phyloP scores from a whole-genome alignment of 2,113 vertebrate genomes.

The Anarrhichthys ocellatus region DNA sequence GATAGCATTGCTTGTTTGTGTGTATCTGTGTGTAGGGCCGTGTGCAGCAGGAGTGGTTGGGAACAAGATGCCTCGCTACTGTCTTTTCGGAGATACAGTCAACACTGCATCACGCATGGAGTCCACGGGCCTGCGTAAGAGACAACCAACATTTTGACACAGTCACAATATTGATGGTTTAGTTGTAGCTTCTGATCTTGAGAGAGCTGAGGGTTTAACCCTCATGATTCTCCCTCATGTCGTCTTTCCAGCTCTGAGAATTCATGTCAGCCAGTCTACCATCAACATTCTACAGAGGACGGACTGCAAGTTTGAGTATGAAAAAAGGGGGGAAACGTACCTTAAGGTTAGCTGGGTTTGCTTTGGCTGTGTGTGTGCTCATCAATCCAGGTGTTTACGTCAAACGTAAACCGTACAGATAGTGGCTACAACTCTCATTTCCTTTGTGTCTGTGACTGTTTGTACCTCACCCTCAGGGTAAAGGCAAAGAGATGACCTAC shows the following conservation, averaged over 20 bases:
- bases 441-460: background rate
- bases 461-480: constrained; percentile 84
- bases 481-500: constrained; percentile 94
- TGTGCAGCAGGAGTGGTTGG: constrained; percentile 96
- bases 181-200: background rate
- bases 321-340: constrained; percentile 93
- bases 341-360: constrained; percentile 87
- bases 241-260: constrained; percentile 81
- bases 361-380: background rate
- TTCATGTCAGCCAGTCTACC: constrained; percentile 93
- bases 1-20: background rate
- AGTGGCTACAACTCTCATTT: background rate
- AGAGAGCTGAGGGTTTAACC: background rate
- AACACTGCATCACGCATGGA: constrained; percentile 98
- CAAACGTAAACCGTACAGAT: background rate
- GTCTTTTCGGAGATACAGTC: constrained; percentile 95
- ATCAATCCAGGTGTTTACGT: background rate
- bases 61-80: constrained; percentile 98
- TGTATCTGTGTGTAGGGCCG: constrained; percentile 83
- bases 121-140: constrained; percentile 95
- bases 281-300: constrained; percentile 94
- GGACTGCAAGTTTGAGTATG: constrained; percentile 90
- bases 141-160: constrained; percentile 19
- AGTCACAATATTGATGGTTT: background rate
- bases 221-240: background rate